phyloP scores from a whole-genome alignment of 2,113 vertebrate species.

The Emydocephalus ijimae region DNA sequence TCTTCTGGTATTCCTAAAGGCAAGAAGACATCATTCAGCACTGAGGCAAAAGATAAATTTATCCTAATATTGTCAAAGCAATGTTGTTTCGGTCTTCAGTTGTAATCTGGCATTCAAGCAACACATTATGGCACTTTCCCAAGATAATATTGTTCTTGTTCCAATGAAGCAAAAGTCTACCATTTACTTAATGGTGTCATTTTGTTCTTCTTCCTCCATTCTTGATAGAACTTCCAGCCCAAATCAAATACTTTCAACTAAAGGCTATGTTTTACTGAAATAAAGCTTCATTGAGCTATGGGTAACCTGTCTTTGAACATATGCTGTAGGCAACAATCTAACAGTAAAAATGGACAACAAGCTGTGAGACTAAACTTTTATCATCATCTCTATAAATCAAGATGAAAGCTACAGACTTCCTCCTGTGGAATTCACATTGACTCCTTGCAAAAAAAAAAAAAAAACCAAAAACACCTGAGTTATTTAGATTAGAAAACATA shows the following conservation, averaged over 20 bases:
- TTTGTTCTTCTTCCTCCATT: constrained; percentile 36
- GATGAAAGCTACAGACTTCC: constrained; percentile 74
- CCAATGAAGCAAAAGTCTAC: constrained; percentile 25
- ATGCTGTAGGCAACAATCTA: constrained; percentile 72
- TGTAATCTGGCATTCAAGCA: constrained; percentile 1
- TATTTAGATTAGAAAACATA: constrained; percentile 62
- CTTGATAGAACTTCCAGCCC: constrained; percentile 53
- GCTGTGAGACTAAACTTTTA: constrained; percentile 79
- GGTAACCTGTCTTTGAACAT: constrained; percentile 76
- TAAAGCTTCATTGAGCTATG: constrained; percentile 67
- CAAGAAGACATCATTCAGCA: background rate
- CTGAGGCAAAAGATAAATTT: background rate
- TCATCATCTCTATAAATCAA: constrained; percentile 79
- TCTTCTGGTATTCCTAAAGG: no score
- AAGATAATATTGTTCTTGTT: background rate
- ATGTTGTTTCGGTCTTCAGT: background rate
- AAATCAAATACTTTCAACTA: constrained; percentile 68
- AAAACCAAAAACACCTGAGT: constrained; percentile 25
- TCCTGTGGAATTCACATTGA: constrained; percentile 70
- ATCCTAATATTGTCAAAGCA: background rate
- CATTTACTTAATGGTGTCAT: constrained; percentile 42
- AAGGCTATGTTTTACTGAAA: constrained; percentile 70
- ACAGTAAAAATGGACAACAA: constrained; percentile 68
- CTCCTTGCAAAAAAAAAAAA: constrained; percentile 42
- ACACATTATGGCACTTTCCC: background rate